Base-by-base conservation (phyloP, 2,113 vertebrate species). In the Pycnonotus jocosus region DNA sequence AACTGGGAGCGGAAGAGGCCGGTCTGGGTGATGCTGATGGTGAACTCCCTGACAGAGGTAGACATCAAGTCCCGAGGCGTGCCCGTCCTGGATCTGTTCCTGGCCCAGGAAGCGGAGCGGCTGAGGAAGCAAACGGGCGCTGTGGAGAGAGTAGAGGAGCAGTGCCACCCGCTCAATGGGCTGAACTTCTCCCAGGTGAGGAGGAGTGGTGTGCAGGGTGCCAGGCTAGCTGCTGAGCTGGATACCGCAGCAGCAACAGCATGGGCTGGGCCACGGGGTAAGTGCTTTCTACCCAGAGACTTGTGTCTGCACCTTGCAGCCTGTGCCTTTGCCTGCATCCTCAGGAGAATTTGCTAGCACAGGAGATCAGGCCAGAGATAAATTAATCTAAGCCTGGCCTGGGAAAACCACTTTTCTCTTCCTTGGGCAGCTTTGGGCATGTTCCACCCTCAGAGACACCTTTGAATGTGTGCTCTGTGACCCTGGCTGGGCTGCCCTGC, bases 171-270 rank as follows among this genome's bases (percentile, higher is more conserved):
- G 0, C 97, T 99, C 50, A 99, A 99, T n/a, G 98, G 98, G 24
- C 98, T 99, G 79, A 99, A 98, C 96, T 98, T 99, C 78, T 99
- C 99, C 37, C 99, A 99, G 98, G 99, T 99, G 96, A 98, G 98
- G 86, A 1, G 0, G 22, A 57, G 56, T 40, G 69, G 58, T 42
- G 44, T 53, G 50, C 62, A 86, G 28, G 15, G 62, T 85, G 60
- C 60, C 51, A 70, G 56, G 14, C 77, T 86, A 50, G 44, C 51
- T 91, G 69, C 65, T 68, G 1, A 15, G 25, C 37, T 83, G 12
- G n/a, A 21, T 80, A 11, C 81, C 0, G 0, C 25, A 56, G 58
- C 62, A 93, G 66, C 40, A 42, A 37, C 21, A 89, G 38, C 56
- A 18, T 0, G 5, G 81, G 58, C 72, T 73, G 45, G 64, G 57